Evolutionary conservation across 2,888 invertebrate species (phyloP).

Genomic region (Leptopilina myrica): DNA sequence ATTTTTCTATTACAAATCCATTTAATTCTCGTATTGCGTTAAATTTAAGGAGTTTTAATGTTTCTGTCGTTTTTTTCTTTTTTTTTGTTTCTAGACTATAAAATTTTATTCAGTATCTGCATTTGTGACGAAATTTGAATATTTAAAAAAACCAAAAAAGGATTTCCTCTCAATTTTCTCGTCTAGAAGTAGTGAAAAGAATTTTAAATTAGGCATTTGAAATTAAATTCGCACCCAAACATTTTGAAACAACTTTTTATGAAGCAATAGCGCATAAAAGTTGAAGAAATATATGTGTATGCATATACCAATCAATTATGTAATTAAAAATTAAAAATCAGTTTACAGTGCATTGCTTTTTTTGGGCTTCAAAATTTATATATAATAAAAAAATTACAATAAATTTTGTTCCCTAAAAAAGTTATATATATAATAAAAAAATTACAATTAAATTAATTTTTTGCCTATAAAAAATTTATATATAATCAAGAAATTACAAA

Average conservation of each 20-base stretch:
- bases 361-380: too few relatives aligned
- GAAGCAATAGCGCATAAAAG: neutral
- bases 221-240: neutral
- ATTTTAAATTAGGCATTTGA: neutral
- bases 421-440: too few relatives aligned
- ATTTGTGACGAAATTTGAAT: neutral
- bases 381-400: too few relatives aligned
- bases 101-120: slow-evolving; percentile 1
- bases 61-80: neutral
- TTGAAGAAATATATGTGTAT: neutral
- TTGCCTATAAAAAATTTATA: too few relatives aligned
- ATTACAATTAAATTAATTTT: too few relatives aligned
- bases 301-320: too few relatives aligned
- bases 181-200: neutral
- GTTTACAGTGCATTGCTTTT: too few relatives aligned
- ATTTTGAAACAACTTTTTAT: neutral
- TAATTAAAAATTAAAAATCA: too few relatives aligned
- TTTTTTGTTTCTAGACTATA: neutral
- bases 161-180: neutral
- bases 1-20: neutral
- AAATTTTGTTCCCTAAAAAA: too few relatives aligned
- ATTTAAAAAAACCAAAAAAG: slow-evolving; percentile 4
- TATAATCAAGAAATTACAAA: too few relatives aligned
- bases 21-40: neutral
- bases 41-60: neutral